Conservation (phyloP, 2,113 vertebrate species). For the Sphaerodactylus townsendi region DNA sequence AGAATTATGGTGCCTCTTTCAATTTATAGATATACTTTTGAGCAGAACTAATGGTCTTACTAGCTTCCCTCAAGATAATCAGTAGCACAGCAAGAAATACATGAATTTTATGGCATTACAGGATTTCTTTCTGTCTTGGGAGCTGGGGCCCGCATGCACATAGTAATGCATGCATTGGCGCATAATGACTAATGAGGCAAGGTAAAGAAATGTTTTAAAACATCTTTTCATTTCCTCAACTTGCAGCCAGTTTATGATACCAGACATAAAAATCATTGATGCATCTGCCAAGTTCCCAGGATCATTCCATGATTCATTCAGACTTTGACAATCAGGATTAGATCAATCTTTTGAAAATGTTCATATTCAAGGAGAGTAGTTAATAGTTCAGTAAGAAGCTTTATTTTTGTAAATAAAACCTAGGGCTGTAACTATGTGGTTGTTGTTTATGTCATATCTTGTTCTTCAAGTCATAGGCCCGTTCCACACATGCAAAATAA, state of each 20-base stretch:
- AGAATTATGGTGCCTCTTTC: background rate
- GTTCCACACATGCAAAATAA: too few species aligned
- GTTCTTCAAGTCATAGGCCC: constrained; percentile 50
- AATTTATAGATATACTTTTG: constrained; percentile 56
- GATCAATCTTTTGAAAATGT: constrained; percentile 54
- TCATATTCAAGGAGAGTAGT: constrained; percentile 48
- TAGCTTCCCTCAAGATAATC: constrained; percentile 59
- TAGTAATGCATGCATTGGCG: constrained; percentile 54
- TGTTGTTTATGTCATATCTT: constrained; percentile 46
- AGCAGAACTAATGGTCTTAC: constrained; percentile 49
- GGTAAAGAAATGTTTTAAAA: constrained; percentile 57
- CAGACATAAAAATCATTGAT: constrained; percentile 67
- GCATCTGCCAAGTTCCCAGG: constrained; percentile 66
- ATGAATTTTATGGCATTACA: constrained; percentile 63
- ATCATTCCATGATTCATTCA: constrained; percentile 73
- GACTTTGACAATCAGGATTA: constrained; percentile 55
- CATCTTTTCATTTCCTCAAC: constrained; percentile 56
- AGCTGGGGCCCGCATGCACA: constrained; percentile 43
- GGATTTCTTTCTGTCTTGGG: constrained; percentile 62
- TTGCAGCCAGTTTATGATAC: constrained; percentile 59
- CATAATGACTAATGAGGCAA: constrained; percentile 72
- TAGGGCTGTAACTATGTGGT: constrained; percentile 46
- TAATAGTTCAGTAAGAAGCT: constrained; percentile 48
- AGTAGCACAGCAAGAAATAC: constrained; percentile 41
- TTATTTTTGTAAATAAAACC: constrained; percentile 59